phyloP scores from a whole-genome alignment of 2,888 invertebrate species.

The Erynnis tages region DNA sequence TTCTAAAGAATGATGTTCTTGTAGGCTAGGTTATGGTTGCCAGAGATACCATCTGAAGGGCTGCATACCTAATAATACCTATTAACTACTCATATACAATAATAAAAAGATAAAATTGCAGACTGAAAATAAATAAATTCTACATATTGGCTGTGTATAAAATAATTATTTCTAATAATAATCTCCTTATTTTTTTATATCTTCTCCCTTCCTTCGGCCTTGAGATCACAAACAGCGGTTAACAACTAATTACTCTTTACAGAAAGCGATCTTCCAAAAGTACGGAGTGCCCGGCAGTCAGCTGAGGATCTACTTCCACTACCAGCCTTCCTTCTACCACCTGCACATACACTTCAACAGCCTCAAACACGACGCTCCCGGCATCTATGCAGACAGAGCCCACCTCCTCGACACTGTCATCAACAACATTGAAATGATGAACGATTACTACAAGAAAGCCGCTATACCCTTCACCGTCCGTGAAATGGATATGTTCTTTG shows the following conservation, averaged over 20 bases:
- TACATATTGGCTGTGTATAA: no score
- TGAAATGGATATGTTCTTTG: constrained; percentile 88
- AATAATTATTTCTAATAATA: no score
- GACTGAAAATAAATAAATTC: no score
- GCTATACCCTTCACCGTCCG: constrained; percentile 90
- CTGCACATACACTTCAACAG: constrained; percentile 96
- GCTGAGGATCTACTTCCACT: constrained; percentile 93
- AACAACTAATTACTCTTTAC: constrained; percentile 45
- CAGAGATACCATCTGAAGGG: no score
- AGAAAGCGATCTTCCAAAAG: constrained; percentile 88
- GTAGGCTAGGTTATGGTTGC: no score
- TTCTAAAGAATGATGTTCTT: no score
- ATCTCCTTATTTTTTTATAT: no score
- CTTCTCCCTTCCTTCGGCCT: no score
- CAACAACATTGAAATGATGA: constrained; percentile 90
- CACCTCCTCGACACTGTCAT: constrained; percentile 95
- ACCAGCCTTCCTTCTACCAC: constrained; percentile 98
- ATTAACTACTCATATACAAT: no score
- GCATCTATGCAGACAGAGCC: constrained; percentile 91
- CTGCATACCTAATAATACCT: no score
- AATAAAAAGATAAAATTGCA: no score
- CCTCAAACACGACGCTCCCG: constrained; percentile 89
- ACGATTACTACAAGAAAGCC: constrained; percentile 91
- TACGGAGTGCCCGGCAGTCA: constrained; percentile 87
- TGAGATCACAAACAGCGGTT: no score